Base-by-base conservation (phyloP, 2,113 vertebrate species). In the Paracanthobrama guichenoti region DNA sequence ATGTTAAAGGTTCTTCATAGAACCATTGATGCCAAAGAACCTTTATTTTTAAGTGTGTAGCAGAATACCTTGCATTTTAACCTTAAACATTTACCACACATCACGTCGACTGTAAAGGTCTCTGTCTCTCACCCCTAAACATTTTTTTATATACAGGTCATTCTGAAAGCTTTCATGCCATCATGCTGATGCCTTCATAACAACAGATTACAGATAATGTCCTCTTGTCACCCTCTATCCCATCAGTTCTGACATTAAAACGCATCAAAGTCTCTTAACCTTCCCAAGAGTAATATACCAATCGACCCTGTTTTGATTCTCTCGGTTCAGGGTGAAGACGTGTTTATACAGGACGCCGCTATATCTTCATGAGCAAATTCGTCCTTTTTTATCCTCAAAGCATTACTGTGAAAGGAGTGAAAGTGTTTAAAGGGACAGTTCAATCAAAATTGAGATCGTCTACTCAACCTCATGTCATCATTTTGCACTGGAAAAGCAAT, bases 171-270 rank as follows among this genome's bases (percentile, higher is more conserved):
- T 80, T 75, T 77, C 66, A 85, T n/a, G n/a, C n/a, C n/a, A n/a
- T n/a, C 39, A 18, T n/a, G 28, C 24, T 84, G 79, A 89, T 84
- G 78, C 55, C 84, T 87, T 84, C 53, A 86, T 84, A 84, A 87
- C 74, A 87, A 84, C 74, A 86, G 73, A 87, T 84, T 82, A 87
- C 46, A 87, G 57, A 86, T 89, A 79, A 86, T 84, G 81, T 62
- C 69, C 39, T 75, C 73, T 66, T 84, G 60, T 78, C 84, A 79
- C 81, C 59, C 80, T 77, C 81, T 75, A 82, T 79, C 81, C 82
- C 53, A 67, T 76, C 77, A 79, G 22, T 57, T 77, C 75, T 75
- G 48, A 86, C 72, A 84, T 81, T 72, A 85, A 85, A 84, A 50
- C 57, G 24, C 24, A 59, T 80, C 44, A 44, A 55, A 53, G 55